Percentiles rank a stretch among this genome's conserved stretches.
Conservation (phyloP, 2,113 vertebrate genomes). For the Prionailurus viverrinus region DNA sequence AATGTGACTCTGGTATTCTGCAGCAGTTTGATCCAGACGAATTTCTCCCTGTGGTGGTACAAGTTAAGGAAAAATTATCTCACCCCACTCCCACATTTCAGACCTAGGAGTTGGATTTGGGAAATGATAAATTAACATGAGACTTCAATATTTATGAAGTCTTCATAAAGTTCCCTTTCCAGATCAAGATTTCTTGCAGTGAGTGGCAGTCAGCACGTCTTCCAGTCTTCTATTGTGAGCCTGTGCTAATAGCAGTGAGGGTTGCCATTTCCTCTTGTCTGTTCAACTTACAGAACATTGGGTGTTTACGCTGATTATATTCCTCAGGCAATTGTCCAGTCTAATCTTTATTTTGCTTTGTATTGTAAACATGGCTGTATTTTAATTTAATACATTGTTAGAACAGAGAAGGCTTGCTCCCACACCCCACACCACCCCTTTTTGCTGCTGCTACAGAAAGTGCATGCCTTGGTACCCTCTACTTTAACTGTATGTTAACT, state of each 20-base stretch:
- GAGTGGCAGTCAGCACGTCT: neutral
- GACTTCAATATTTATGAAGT: neutral
- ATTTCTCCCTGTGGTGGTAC: neutral
- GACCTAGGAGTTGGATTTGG: neutral
- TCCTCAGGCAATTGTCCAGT: neutral
- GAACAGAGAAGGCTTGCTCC: neutral
- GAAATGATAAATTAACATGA: neutral
- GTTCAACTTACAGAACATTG: neutral
- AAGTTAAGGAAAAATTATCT: neutral
- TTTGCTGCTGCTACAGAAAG: neutral
- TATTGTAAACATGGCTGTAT: neutral
- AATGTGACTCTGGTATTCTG: neutral
- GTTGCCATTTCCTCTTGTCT: neutral
- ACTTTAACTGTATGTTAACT: fast-evolving
- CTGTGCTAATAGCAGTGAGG: neutral
- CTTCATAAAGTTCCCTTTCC: neutral
- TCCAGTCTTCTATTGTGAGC: neutral
- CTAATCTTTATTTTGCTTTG: neutral
- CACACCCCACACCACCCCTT: fast-evolving
- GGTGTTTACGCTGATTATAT: neutral
- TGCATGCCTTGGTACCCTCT: fast-evolving
- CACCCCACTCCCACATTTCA: fast-evolving
- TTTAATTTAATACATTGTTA: neutral
- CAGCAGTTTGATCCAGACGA: neutral
- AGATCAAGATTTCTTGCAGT: neutral